Base-by-base conservation (phyloP, 2,797 vertebrate genomes). In the Gobionotothen gibberifrons region DNA sequence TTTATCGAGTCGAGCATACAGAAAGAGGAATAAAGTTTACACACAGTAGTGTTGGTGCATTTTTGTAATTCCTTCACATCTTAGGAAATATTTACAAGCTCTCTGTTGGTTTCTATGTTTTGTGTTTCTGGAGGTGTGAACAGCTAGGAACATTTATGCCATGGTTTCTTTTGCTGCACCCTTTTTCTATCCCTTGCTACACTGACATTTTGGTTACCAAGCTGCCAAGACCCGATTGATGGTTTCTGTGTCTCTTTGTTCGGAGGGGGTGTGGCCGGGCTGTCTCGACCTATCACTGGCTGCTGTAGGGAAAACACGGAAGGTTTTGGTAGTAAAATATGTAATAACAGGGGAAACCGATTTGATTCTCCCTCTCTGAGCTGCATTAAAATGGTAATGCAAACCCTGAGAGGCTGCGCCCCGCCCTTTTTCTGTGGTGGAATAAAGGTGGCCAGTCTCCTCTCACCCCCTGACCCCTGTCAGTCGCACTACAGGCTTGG, bases 11-110 rank as follows among this genome's bases (percentile, higher is more conserved):
- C 79, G 81, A 84, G 79, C 72, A 82, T 75, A 71, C 78, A 78
- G 78, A 87, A 85, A 78, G 82, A 75, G 79, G 79, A 91, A 90
- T 91, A 90, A 93, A 91, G 90, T 94, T 92, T 90, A 90, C 91
- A 91, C 82, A 67, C 67, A 44, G 42, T 72, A 72, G 36, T 78
- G 42, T 68, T 52, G 21, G 43, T 69, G 39, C 40, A 21, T 65
- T 66, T 36, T 40, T 58, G 19, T 21, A 11, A 29, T 36, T 19
- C 11, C 17, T 62, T 66, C 21, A 53, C 3, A 43, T 0, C 17
- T 53, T 6, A 17, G 39, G 5, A n/a, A 9, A n/a, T 4, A 8
- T 55, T 43, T 42, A 17, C 48, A 64, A 12, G 0, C 10, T 56
- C 15, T 48, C 4, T 26, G 11, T 9, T 22, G 42, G 14, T 5